Base-by-base conservation (phyloP, 2,888 invertebrate genomes). In the Lasioglossum pauxillum region DNA sequence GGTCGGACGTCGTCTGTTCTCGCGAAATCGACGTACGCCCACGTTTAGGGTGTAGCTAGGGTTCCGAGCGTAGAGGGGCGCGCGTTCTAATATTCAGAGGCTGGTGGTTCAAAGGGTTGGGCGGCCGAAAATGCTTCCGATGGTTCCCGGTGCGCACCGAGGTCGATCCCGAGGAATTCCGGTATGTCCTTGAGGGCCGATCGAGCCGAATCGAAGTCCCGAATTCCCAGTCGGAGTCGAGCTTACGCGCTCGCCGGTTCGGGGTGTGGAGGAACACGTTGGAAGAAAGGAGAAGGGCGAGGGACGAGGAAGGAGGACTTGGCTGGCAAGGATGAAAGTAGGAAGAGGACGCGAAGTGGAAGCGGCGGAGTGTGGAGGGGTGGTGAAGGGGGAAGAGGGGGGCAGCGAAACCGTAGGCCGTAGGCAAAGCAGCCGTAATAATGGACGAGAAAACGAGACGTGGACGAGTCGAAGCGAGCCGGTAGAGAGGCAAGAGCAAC, bases 371-470 rank as follows among this genome's bases (percentile, higher is more conserved):
- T 23, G 7, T 35, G 23, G 10, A 74, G 31, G 46, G 14, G 60
- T 0, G 31, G 1, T 31, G 2, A 78, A 75, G 14, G 53, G 74
- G 78, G 74, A 44, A 72, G 83, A 79, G 69, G 84, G 80, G 69
- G 77, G 49, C 73, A 78, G 72, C 83, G 78, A 90, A 83, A 90
- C 92, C 53, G 92, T 93, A 92, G 91, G 91, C 92, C 53, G 92
- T 93, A 92, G 91, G 91, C 92, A 91, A 92, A 92, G 92, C 90
- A 92, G 91, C 87, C 85, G 90, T 93, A 93, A 93, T 93, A 93
- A 93, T 93, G 93, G 91, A 91, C 89, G 91, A 91, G 92, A 91
- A 91, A 88, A 88, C 86, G 85, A 91, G 90, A 90, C 89, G 88
- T 85, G 91, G 84, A 86, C 88, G 88, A 87, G 88, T 89, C 86